These are phyloP conservation scores for Cavia aperea DNA, from an alignment of 2,113 vertebrate species.

Conservation along the genomic window DNA sequence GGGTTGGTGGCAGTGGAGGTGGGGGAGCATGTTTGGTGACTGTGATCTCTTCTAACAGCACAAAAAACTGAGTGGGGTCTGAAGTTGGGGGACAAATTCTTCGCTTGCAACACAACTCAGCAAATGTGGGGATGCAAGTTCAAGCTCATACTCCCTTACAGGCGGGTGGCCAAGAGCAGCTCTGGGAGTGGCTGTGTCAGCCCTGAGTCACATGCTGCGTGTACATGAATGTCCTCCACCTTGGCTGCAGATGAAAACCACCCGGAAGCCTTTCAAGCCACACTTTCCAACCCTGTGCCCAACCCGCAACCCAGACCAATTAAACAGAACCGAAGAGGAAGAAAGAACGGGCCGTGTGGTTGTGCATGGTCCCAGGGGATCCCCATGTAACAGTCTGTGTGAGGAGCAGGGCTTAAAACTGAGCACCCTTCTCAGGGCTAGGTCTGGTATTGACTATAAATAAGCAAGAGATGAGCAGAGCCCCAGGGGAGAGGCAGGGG, in stretches of 20 bases:
- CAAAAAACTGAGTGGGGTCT: not conserved
- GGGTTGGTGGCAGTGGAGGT: not conserved
- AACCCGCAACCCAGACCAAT: not conserved
- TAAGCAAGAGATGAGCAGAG: not conserved
- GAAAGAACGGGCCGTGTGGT: not conserved
- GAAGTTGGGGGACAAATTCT: not conserved
- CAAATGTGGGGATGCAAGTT: not conserved
- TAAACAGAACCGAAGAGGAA: not conserved
- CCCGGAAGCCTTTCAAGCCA: not conserved
- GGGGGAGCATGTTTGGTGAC: not conserved
- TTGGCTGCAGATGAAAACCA: not conserved
- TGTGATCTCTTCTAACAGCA: not conserved
- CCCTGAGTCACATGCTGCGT: not conserved
- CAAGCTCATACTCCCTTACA: not conserved
- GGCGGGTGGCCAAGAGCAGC: not conserved
- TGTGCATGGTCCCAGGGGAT: not conserved
- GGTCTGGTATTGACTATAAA: not conserved
- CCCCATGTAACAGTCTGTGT: not conserved
- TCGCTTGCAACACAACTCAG: not conserved
- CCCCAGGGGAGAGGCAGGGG: fast-evolving
- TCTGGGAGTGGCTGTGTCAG: not conserved
- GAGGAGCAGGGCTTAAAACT: no score
- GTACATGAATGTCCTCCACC: not conserved
- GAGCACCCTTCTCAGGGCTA: not conserved
- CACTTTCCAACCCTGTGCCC: not conserved